Evolutionary conservation across 2,888 invertebrate species (phyloP).

Genomic region (Cephus pulcher): DNA sequence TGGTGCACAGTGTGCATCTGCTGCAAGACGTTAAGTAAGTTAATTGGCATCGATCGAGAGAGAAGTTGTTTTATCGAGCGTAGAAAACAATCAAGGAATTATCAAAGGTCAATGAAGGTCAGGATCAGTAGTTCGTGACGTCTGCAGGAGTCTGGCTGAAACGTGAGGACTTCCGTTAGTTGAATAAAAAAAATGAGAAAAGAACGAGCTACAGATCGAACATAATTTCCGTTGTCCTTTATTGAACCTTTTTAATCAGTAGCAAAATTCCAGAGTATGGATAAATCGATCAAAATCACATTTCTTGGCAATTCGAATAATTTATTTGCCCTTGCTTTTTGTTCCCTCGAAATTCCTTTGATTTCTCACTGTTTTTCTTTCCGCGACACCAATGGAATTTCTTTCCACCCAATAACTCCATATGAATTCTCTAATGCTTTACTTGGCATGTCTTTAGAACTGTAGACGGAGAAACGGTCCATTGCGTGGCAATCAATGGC

Average conservation of each 20-base stretch:
- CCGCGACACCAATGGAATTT: too few relatives aligned
- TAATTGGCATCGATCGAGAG: constrained; percentile 65
- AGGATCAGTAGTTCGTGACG: too few relatives aligned
- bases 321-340: background rate
- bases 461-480: constrained; percentile 56
- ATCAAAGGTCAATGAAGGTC: too few relatives aligned
- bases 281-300: constrained; percentile 14
- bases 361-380: constrained; percentile 8
- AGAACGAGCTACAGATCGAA: too few relatives aligned
- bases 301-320: constrained; percentile 14
- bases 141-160: too few relatives aligned
- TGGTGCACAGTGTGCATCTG: constrained; percentile 75
- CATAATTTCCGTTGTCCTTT: too few relatives aligned
- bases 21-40: constrained; percentile 70
- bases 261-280: background rate
- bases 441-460: constrained; percentile 33
- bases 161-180: too few relatives aligned
- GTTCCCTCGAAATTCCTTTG: background rate
- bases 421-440: constrained; percentile 22
- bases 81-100: too few relatives aligned
- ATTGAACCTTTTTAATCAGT: too few relatives aligned
- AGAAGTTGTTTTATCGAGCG: too few relatives aligned
- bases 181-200: too few relatives aligned
- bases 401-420: constrained; percentile 14
- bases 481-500: constrained; percentile 56